A percentile compares a stretch with the other conserved stretches of the same genome.
phyloP scores from a whole-genome alignment of 2,113 vertebrate genomes.

The Callionymus lyra region DNA sequence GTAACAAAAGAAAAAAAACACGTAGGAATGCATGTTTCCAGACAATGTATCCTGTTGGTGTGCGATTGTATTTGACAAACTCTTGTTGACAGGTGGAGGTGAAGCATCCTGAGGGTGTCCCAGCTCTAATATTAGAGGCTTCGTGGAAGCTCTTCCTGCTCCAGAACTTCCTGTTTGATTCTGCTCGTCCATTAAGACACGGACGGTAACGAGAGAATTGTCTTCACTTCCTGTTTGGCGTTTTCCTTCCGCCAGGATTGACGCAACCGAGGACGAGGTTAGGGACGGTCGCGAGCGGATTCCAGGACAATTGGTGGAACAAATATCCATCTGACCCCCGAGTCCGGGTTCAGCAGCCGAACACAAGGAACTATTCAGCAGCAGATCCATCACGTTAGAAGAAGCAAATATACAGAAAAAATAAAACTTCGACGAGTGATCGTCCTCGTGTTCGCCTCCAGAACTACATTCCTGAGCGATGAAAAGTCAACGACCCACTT shows the following conservation, averaged over 20 bases:
- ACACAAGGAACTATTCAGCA: too few species aligned
- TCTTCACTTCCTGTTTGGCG: too few species aligned
- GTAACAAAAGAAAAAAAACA: not conserved
- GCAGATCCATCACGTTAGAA: too few species aligned
- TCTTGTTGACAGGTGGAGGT: too few species aligned
- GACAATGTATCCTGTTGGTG: too few species aligned
- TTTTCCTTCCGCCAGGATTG: not conserved
- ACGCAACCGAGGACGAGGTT: not conserved
- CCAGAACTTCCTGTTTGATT: conserved; percentile 45
- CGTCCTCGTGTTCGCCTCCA: too few species aligned
- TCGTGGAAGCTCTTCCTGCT: conserved; percentile 41
- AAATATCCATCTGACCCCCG: conserved; percentile 18
- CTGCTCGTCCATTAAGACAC: conserved; percentile 4
- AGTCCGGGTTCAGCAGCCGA: not conserved
- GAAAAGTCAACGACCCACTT: too few species aligned
- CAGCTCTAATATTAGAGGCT: conserved; percentile 47
- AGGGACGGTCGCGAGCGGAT: conserved; percentile 10
- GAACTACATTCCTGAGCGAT: too few species aligned
- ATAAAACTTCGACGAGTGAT: too few species aligned
- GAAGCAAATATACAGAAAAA: too few species aligned
- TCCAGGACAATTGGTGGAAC: conserved; percentile 31
- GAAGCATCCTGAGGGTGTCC: conserved; percentile 44
- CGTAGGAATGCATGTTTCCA: not conserved
- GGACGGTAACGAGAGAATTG: not conserved
- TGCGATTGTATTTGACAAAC: too few species aligned